phyloP scores from a whole-genome alignment of 23 tunicate species.

The Corella eumyota region DNA sequence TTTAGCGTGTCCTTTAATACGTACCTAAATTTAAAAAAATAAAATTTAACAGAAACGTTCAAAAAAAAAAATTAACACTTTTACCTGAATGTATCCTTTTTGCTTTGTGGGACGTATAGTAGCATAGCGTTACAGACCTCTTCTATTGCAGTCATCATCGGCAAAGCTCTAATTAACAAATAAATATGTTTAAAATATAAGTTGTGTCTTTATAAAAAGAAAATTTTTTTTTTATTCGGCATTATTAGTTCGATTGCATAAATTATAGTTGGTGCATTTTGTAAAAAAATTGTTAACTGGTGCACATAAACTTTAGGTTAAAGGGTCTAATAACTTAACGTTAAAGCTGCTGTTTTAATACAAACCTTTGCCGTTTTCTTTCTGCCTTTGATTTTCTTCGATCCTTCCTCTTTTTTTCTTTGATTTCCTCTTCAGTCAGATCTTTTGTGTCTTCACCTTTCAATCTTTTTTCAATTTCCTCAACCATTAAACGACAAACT shows the following conservation, averaged over 20 bases:
- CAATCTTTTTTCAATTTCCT: conserved; percentile 25
- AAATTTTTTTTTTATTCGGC: not conserved
- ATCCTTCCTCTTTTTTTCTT: conserved; percentile 42
- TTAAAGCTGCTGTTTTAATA: not conserved
- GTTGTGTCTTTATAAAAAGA: not conserved
- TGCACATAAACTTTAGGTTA: too few relatives aligned
- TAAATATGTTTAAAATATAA: too few relatives aligned
- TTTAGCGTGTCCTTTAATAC: conserved; percentile 19
- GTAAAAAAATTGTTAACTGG: too few relatives aligned
- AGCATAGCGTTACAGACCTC: conserved; percentile 53
- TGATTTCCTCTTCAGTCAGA: conserved; percentile 22
- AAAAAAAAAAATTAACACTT: too few relatives aligned
- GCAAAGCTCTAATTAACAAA: conserved; percentile 43
- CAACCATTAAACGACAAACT: conserved; percentile 63
- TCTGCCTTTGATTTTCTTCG: conserved; percentile 38
- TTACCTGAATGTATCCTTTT: conserved; percentile 36
- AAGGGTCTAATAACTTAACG: not conserved
- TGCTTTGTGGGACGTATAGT: conserved; percentile 39
- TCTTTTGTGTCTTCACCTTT: conserved; percentile 5
- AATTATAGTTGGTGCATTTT: not conserved
- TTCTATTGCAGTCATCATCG: conserved; percentile 42
- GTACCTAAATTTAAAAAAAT: conserved; percentile 14
- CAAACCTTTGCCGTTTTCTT: conserved; percentile 28
- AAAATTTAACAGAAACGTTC: too few relatives aligned
- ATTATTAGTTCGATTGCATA: not conserved